Base-by-base conservation (phyloP, 2,113 vertebrate species). In the Macaca nemestrina region DNA sequence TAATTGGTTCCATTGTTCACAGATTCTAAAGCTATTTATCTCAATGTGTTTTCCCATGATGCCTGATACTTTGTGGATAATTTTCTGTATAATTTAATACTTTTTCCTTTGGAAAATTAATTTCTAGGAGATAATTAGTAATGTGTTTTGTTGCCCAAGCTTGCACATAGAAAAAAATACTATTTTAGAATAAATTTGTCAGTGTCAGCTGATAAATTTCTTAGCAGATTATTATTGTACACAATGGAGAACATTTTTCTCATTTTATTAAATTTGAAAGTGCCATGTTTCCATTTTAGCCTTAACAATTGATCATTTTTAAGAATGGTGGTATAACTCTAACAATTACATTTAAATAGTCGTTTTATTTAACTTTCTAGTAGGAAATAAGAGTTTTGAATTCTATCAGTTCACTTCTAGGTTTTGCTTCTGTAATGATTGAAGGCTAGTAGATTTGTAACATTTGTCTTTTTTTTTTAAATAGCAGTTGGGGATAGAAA, bases 91-190 rank as follows among this genome's bases (percentile, higher is more conserved):
- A 32, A 79, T 90, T 96, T 93, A 96, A 83, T 97, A 81, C 72
- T 85, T 96, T 95, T 97, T 90, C 38, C 82, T 96, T 97, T 97
- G 88, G 82, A 85, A 98, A 98, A 88, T 96, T 97, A 95, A 96
- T 97, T 96, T 98, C 95, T 88, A 79, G 59, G 79, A 97, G 96
- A 97, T 95, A 94, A 97, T 97, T 93, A 96, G 87, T 85, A 78
- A 85, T 86, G 30, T 92, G 43, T 97, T 97, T 93, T 96, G 52
- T 95, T 97, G 85, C 40, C 67, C 38, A 90, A 1, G 17, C 57
- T 93, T 96, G 55, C 81, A 64, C 85, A 73, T 92, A 95, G 92
- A 95, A 96, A 90, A 88, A 88, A 92, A 85, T 90, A n/a, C 23
- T 94, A 52, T 91, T 89, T 95, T 95, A 90, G 89, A 88, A 96